Percentiles rank a stretch among this genome's conserved stretches.
Evolutionary conservation across 2,797 vertebrate species (phyloP).

Genomic region (Oryzias sinensis): DNA sequence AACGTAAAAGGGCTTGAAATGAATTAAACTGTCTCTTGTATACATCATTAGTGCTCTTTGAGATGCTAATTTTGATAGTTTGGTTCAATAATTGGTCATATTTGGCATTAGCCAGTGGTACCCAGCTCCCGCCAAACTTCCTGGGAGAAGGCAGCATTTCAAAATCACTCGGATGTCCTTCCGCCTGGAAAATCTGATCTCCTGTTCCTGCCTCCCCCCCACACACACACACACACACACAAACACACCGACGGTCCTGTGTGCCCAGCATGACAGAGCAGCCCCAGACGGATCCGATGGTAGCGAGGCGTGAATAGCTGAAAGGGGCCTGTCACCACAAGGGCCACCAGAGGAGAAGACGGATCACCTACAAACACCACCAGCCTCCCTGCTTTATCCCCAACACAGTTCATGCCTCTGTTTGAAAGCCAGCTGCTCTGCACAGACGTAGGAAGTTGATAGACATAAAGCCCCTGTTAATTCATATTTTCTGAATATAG

Average conservation of each 20-base stretch:
- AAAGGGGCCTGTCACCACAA: conserved; percentile 39
- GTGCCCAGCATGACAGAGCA: conserved; percentile 36
- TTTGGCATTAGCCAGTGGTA: not conserved
- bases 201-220: not conserved
- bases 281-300: conserved; percentile 47
- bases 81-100: not conserved
- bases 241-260: not conserved
- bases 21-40: too few species aligned
- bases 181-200: conserved; percentile 10
- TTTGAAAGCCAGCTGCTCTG: too few species aligned
- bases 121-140: not conserved
- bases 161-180: conserved; percentile 15
- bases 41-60: not conserved
- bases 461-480: too few species aligned
- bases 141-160: conserved; percentile 5
- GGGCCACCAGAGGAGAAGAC: conserved; percentile 47
- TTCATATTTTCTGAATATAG: too few species aligned
- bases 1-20: too few species aligned
- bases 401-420: not conserved
- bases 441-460: too few species aligned
- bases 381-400: conserved; percentile 5
- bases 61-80: conserved; percentile 9
- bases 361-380: conserved; percentile 15
- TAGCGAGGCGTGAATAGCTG: conserved; percentile 56
- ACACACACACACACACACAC: too few species aligned